Percentiles rank a stretch among this genome's conserved stretches.
These are phyloP conservation scores for Fissipunctia ypsillon DNA, from an alignment of 2,888 invertebrate species.

Conservation along the genomic window DNA sequence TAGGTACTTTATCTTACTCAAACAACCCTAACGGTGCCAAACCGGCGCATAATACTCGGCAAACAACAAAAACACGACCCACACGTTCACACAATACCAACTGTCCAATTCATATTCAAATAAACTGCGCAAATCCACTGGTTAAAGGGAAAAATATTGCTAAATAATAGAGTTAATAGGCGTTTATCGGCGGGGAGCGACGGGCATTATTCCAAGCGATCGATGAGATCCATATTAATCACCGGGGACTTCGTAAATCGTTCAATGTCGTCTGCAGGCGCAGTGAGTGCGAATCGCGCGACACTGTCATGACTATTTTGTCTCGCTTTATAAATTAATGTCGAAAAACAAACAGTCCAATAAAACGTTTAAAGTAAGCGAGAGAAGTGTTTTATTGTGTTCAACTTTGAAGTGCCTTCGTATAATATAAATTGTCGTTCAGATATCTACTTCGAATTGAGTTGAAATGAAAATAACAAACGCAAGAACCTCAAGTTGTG, in stretches of 20 bases:
- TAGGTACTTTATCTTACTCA: slow-evolving; percentile 30
- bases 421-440: slow-evolving; percentile 29
- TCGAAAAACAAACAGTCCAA: slow-evolving; percentile 54
- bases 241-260: slow-evolving; percentile 73
- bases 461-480: slow-evolving; percentile 43
- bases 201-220: slow-evolving; percentile 66
- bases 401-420: slow-evolving; percentile 33
- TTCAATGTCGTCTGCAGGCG: slow-evolving; percentile 75
- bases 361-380: slow-evolving; percentile 49
- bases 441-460: slow-evolving; percentile 30
- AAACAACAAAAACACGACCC: slow-evolving; percentile 12
- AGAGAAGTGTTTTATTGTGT: slow-evolving; percentile 39
- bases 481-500: slow-evolving; percentile 6
- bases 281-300: slow-evolving; percentile 73
- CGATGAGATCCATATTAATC: slow-evolving; percentile 73
- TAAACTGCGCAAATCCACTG: slow-evolving; percentile 42
- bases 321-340: slow-evolving; percentile 65
- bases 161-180: slow-evolving; percentile 66
- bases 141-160: slow-evolving; percentile 59
- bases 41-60: slow-evolving; percentile 11
- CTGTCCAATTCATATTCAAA: slow-evolving; percentile 59
- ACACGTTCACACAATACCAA: slow-evolving; percentile 38
- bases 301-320: slow-evolving; percentile 70
- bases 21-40: slow-evolving; percentile 16
- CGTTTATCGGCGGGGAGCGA: slow-evolving; percentile 59